Conservation (phyloP, 1,140 invertebrate species). For the Aphaenogaster rudis region DNA sequence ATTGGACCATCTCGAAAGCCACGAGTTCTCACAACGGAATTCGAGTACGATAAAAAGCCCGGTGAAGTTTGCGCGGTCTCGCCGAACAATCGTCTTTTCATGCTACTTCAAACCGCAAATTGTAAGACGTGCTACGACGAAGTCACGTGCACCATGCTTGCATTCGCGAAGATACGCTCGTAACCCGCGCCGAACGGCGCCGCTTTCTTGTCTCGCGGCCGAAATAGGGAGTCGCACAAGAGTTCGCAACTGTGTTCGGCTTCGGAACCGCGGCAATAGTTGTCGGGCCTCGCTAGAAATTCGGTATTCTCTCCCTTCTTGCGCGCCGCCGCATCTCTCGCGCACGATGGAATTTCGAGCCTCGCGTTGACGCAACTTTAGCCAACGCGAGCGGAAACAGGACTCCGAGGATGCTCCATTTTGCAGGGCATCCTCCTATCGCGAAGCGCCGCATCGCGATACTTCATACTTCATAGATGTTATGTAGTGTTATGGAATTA, state of each 20-base stretch:
- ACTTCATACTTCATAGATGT: background rate
- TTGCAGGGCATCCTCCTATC: slow-evolving; percentile 25
- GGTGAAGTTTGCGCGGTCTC: slow-evolving; percentile 58
- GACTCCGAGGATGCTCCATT: slow-evolving; percentile 53
- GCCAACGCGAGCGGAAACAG: slow-evolving; percentile 42
- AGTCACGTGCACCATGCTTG: slow-evolving; percentile 28
- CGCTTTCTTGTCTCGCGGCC: slow-evolving; percentile 65
- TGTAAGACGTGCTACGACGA: slow-evolving; percentile 42
- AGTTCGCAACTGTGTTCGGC: slow-evolving; percentile 54
- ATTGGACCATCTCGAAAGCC: background rate
- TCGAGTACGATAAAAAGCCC: slow-evolving; percentile 67
- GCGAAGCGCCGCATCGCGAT: background rate
- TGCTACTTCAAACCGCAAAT: slow-evolving; percentile 30
- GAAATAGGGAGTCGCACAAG: slow-evolving; percentile 40
- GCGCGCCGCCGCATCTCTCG: slow-evolving; percentile 33
- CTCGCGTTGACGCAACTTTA: slow-evolving; percentile 39
- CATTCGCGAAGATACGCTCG: slow-evolving; percentile 49
- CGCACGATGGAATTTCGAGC: slow-evolving; percentile 46
- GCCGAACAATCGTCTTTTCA: slow-evolving; percentile 70
- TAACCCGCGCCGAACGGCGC: slow-evolving; percentile 13
- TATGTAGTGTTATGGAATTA: background rate
- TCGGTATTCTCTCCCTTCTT: slow-evolving; percentile 55
- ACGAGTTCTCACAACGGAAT: slow-evolving; percentile 52
- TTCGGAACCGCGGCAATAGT: slow-evolving; percentile 55
- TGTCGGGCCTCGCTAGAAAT: slow-evolving; percentile 48